Conservation (phyloP, 2,797 vertebrate species). For the Holocentrus rufus region DNA sequence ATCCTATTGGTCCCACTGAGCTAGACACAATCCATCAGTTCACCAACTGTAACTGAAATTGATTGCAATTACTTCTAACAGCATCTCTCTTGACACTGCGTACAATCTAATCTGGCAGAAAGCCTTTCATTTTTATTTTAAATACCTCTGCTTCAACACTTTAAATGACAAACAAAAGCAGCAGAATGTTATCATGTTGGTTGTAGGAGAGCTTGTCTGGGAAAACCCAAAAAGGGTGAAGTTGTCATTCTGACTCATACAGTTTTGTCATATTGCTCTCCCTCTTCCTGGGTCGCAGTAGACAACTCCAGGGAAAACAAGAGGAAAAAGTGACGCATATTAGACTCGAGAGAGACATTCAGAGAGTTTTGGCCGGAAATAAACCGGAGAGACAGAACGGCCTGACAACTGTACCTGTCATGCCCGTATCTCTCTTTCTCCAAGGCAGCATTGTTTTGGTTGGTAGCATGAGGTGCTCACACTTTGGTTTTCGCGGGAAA, state of each 20-base stretch:
- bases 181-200: background rate
- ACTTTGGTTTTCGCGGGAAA: no score
- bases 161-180: conserved; percentile 25
- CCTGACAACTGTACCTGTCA: conserved; percentile 19
- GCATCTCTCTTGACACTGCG: conserved; percentile 31
- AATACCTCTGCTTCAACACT: background rate
- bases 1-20: conserved; percentile 48
- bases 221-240: background rate
- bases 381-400: conserved; percentile 8
- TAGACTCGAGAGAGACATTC: conserved; percentile 5
- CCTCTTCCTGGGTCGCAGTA: conserved; percentile 23
- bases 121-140: conserved; percentile 10
- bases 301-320: conserved; percentile 33
- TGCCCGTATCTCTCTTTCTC: conserved; percentile 8
- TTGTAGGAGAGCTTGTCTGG: conserved; percentile 6
- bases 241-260: conserved; percentile 18
- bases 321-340: background rate
- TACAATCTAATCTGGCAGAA: conserved; percentile 9
- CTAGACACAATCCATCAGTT: conserved; percentile 48
- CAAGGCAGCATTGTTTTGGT: background rate
- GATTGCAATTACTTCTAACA: conserved; percentile 25
- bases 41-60: conserved; percentile 46
- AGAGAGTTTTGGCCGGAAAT: background rate
- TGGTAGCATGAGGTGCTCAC: background rate
- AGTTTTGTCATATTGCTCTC: conserved; percentile 31